phyloP scores from a whole-genome alignment of 2,888 invertebrate species.

The Taphrorychus bicolor region DNA sequence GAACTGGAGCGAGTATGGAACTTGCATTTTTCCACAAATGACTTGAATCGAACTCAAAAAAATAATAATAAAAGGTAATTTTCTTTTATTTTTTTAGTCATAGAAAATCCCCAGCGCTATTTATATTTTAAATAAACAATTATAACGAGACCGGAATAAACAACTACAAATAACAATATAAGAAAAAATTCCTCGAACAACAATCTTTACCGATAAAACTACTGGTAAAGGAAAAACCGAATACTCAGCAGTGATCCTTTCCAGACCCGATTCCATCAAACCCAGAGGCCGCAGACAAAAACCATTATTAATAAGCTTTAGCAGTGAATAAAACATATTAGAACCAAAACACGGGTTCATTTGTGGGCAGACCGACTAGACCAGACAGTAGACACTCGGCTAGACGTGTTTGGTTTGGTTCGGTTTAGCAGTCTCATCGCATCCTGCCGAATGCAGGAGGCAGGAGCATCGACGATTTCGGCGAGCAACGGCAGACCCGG shows the following conservation, averaged over 20 bases:
- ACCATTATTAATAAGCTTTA: too few species aligned
- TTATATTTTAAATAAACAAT: too few species aligned
- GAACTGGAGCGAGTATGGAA: slow-evolving; percentile 6
- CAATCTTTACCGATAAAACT: not conserved
- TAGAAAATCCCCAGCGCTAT: not conserved
- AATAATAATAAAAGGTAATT: not conserved
- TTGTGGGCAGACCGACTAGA: slow-evolving; percentile 12
- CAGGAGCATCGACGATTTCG: not conserved
- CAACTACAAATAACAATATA: not conserved
- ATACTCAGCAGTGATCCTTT: not conserved
- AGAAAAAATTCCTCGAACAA: not conserved
- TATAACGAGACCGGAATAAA: too few species aligned
- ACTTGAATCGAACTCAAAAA: not conserved
- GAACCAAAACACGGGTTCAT: too few species aligned
- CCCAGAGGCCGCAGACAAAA: too few species aligned
- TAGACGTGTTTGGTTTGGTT: slow-evolving; percentile 14
- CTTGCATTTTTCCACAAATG: slow-evolving; percentile 3
- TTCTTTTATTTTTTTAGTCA: not conserved
- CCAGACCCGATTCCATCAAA: not conserved
- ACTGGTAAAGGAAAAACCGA: not conserved
- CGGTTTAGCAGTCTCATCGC: slow-evolving; percentile 3
- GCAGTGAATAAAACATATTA: too few species aligned
- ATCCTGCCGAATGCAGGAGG: slow-evolving; percentile 20
- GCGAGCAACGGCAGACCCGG: slow-evolving; percentile 8
- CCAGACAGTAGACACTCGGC: slow-evolving; percentile 6